Evolutionary conservation across 2,888 invertebrate species (phyloP).

Genomic region (Yponomeuta malinellus): DNA sequence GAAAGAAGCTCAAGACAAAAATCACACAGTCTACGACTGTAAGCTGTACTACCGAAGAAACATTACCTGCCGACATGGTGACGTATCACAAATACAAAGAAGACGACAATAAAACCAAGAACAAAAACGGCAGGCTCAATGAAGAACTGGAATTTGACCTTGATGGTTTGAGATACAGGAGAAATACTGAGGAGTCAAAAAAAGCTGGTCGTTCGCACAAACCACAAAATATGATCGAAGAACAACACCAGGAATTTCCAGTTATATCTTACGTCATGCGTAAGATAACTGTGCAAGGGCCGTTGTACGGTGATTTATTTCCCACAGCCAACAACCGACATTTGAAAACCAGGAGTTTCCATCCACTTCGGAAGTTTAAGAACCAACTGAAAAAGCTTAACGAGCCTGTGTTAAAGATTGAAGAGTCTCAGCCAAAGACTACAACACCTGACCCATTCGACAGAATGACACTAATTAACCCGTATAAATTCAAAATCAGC

Average conservation of each 20-base stretch:
- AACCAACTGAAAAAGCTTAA: not conserved
- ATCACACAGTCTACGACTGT: not conserved
- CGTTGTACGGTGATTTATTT: not conserved
- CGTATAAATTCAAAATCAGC: not conserved
- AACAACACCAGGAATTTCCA: not conserved
- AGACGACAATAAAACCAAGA: not conserved
- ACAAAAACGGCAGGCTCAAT: not conserved
- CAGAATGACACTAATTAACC: not conserved
- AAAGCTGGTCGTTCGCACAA: not conserved
- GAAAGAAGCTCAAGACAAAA: not conserved
- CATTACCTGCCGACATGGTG: not conserved
- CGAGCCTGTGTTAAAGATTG: not conserved
- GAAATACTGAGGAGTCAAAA: not conserved
- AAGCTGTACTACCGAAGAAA: not conserved
- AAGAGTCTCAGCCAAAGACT: not conserved
- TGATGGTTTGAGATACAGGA: not conserved
- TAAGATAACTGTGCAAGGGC: not conserved
- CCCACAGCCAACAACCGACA: not conserved
- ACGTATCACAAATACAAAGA: not conserved
- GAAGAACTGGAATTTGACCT: not conserved
- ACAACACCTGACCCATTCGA: not conserved
- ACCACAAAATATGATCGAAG: not conserved
- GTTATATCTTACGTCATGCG: not conserved
- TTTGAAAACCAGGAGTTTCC: not conserved
- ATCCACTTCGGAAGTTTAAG: not conserved